Base-by-base conservation (phyloP, 2,797 vertebrate genomes). In the Cuculus canorus region DNA sequence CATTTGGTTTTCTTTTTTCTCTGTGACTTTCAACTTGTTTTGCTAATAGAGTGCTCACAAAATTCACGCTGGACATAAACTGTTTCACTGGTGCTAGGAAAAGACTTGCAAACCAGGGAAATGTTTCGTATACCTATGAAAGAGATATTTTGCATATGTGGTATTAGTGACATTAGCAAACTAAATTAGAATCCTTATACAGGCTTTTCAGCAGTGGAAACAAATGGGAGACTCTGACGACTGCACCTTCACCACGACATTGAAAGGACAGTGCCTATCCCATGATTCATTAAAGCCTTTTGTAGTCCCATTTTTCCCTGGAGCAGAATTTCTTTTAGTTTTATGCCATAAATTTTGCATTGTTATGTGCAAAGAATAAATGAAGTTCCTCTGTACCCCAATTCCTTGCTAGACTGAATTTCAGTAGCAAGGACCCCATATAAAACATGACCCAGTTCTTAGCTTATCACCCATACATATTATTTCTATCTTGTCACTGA, bases 1-100 rank as follows among this genome's bases (percentile, higher is more conserved):
- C 86, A 32, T 30, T 32, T 17, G 8, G 2, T 41, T 86, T 78
- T 83, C 65, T 17, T 61, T 68, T 90, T 92, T 9, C 17, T 84
- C 91, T 92, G 69, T 90, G 93, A 41, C 21, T 90, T 94, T 86
- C 81, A 56, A 97, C 9, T 87, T 97, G 93, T 25, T 93, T 84
- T 52, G 32, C 28, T 37, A 95, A 14, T 19, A 93, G 9, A 45
- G 5, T 0, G 0, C 24, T 76, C 43, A 81, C 0, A 77, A 93
- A 73, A 39, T 45, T 7, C 13, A 5, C 0, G 4, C 37, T 15
- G n/a, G 57, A 28, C 1, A 9, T 2, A 2, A 0, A 0, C 47
- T 57, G 57, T 68, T 90, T 94, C 61, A 57, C 10, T 13, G 61
- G 5, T 68, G 63, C 24, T 32, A 95, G 78, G 21, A 96, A 66